phyloP scores from a whole-genome alignment of 2,113 vertebrate genomes.

The Mastomys natalensis region DNA sequence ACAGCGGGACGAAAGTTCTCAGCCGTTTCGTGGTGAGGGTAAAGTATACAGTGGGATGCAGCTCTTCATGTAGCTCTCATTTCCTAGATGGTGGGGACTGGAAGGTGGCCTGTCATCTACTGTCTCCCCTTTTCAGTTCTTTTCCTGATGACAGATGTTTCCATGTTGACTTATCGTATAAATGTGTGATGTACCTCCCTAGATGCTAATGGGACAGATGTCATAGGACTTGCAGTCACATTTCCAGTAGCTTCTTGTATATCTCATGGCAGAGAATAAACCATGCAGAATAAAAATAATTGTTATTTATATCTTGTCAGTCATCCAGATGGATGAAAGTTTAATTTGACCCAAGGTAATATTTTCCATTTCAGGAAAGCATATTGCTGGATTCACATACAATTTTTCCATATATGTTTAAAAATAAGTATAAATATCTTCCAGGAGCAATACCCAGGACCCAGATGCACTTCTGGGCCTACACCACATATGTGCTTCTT shows the following conservation, averaged over 20 bases:
- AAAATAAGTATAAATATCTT: slow-evolving; percentile 18
- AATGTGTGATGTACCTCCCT: not conserved
- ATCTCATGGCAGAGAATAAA: not conserved
- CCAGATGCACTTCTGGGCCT: slow-evolving; percentile 26
- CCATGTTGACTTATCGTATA: slow-evolving; percentile 35
- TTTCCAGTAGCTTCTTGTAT: slow-evolving; percentile 54
- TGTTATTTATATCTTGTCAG: slow-evolving; percentile 45
- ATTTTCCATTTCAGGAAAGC: not conserved
- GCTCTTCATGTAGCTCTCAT: not conserved
- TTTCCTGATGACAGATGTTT: not conserved
- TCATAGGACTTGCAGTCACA: not conserved
- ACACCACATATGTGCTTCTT: slow-evolving; percentile 4
- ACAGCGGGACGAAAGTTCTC: not conserved
- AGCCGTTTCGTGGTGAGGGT: slow-evolving; percentile 5
- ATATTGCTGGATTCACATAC: not conserved
- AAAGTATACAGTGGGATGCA: not conserved
- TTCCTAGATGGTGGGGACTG: not conserved
- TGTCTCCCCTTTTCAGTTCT: not conserved
- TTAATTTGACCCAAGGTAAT: slow-evolving; percentile 5
- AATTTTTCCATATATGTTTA: not conserved
- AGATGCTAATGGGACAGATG: slow-evolving; percentile 47
- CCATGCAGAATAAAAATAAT: slow-evolving; percentile 44
- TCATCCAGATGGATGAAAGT: slow-evolving; percentile 38
- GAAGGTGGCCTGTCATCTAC: not conserved
- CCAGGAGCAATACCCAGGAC: slow-evolving; percentile 17